These are phyloP conservation scores for Eulithis testata DNA, from an alignment of 2,888 invertebrate species.

Conservation along the genomic window DNA sequence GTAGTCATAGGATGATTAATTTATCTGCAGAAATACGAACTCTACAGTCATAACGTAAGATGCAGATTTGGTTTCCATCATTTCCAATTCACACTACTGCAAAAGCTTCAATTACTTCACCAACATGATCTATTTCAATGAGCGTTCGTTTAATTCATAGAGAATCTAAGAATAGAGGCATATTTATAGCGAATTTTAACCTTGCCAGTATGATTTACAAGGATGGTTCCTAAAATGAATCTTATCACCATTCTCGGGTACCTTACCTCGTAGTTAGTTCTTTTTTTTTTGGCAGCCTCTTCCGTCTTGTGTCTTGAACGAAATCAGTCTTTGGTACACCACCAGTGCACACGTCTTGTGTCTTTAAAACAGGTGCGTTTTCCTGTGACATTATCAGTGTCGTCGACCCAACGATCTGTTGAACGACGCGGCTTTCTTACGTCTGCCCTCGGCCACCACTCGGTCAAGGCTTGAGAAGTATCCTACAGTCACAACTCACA, in stretches of 20 bases:
- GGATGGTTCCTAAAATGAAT: neutral
- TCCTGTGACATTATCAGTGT: too few relatives aligned
- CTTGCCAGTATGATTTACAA: constrained; percentile 10
- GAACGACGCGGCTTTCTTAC: neutral
- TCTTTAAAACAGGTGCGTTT: too few relatives aligned
- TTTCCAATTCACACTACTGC: constrained; percentile 11
- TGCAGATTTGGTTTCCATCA: constrained; percentile 10
- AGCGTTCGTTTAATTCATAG: constrained; percentile 24
- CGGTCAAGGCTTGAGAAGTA: neutral
- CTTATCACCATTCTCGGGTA: neutral
- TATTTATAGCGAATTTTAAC: constrained; percentile 17
- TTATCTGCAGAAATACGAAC: neutral
- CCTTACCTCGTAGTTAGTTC: too few relatives aligned
- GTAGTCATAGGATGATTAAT: neutral
- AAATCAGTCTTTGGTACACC: too few relatives aligned
- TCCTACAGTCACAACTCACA: neutral
- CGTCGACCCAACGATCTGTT: neutral
- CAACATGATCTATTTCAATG: constrained; percentile 22
- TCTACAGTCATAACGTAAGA: neutral
- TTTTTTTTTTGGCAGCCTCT: too few relatives aligned
- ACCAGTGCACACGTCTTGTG: too few relatives aligned
- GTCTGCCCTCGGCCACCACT: neutral
- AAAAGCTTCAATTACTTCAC: constrained; percentile 19
- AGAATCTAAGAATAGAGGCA: constrained; percentile 14
- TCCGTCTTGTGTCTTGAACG: too few relatives aligned